Base-by-base conservation (phyloP, 2,888 invertebrate genomes). In the Halictus ligatus region DNA sequence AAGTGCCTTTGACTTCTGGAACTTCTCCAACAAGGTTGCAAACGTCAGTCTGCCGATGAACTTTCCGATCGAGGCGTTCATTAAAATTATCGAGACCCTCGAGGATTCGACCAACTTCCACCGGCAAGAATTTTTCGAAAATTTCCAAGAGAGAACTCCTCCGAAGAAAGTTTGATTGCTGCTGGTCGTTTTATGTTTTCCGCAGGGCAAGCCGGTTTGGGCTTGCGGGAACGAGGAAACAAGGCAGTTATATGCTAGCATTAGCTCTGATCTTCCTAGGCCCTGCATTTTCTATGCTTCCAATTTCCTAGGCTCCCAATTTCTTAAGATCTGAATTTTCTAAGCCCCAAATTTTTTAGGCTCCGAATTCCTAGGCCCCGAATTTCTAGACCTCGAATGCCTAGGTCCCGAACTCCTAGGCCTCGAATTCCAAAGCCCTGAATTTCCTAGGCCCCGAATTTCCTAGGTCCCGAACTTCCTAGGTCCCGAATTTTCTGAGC, bases 1-100 rank as follows among this genome's bases (percentile, higher is more conserved):
- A 29, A 64, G 64, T 64, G 29, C 64, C 64, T 64, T 64, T 64
- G 64, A 64, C 64, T 64, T 64, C 29, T 64, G 64, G 64, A 64
- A 64, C 25, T 64, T 64, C 64, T 64, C 64, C 64, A 64, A 64
- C 64, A 64, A 64, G 64, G 64, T 64, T 64, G 64, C 64, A 15
- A 64, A 64, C 64, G 64, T 64, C 64, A 25, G 64, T 64, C 15
- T 15, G 29, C 25, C 64, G 64, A 15, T 15, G 29, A 64, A 64
- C 64, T 64, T 64, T 64, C 15, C 15, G 64, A 64, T 64, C 64
- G 64, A 64, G 15, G 64, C 25, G 25, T 64, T 64, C 64, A 64
- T 64, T 64, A 64, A 64, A 29, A 64, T 64, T 64, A 64, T 29
- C 64, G 64, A 60, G 25, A 25, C 25, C 60, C 13, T 60, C 60